Conservation (phyloP, 2,888 invertebrate genomes). For the Cetonia aurata region DNA sequence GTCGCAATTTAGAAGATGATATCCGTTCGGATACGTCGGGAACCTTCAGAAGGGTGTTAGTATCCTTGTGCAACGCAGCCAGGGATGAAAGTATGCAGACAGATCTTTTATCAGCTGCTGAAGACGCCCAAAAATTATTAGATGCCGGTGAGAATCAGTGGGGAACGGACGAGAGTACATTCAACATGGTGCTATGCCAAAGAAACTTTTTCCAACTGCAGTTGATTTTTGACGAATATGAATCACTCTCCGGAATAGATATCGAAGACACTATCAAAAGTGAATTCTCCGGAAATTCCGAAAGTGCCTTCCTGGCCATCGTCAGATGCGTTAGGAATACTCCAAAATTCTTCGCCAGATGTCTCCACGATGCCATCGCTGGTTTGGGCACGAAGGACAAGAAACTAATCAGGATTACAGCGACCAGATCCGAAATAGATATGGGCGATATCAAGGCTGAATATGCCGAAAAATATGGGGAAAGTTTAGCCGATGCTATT, state of each 20-base stretch:
- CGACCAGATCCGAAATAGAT: conserved; percentile 85
- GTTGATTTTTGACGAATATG: conserved; percentile 74
- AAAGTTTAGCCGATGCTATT: conserved; percentile 81
- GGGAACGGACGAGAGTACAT: conserved; percentile 88
- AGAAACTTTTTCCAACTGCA: conserved; percentile 77
- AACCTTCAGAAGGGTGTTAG: conserved; percentile 89
- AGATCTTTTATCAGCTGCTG: conserved; percentile 78
- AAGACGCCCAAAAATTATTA: conserved; percentile 85
- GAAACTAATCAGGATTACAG: conserved; percentile 84
- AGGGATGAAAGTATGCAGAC: conserved; percentile 84
- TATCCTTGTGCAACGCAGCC: conserved; percentile 86
- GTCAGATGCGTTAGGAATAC: conserved; percentile 83
- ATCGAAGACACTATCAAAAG: conserved; percentile 81
- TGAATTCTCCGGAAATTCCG: conserved; percentile 85
- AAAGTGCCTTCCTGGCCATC: conserved; percentile 82
- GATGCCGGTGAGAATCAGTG: conserved; percentile 77
- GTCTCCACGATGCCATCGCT: conserved; percentile 86
- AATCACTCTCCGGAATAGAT: conserved; percentile 79
- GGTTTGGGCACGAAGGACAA: conserved; percentile 89
- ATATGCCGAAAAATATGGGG: conserved; percentile 79
- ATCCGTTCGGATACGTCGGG: conserved; percentile 91
- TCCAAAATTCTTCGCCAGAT: conserved; percentile 84
- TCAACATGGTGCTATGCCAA: conserved; percentile 85
- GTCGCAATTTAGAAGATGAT: conserved; percentile 82
- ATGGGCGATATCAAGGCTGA: conserved; percentile 84